Base-by-base conservation (phyloP, 1,140 invertebrate species). In the Brachystomella parvula region DNA sequence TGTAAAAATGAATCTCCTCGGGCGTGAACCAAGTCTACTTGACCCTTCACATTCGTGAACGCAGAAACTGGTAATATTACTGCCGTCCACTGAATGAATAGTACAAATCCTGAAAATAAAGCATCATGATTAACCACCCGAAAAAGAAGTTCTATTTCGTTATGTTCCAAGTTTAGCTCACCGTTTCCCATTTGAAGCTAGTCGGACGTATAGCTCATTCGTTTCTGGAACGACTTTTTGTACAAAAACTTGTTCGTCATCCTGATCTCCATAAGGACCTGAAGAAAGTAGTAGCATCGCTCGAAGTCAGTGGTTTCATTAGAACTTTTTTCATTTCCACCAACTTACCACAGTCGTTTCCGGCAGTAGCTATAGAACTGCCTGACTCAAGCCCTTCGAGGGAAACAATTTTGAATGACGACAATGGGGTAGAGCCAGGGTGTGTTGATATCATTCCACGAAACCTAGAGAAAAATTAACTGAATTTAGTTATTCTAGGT, bases 151-250 rank as follows among this genome's bases (percentile, higher is more conserved):
- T 57, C 12, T 28, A 71, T 74, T 35, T 17, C 31, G 21, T 6
- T 12, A 28, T n/a, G 53, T 44, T 21, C 33, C 19, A 35, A 21
- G 24, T 19, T 24, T 28, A 6, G n/a, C 53, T 74, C 79, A 89
- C 87, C 89, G 85, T 81, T 92, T 92, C 0, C 96, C 96, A 80
- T 94, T 96, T 0, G 94, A 96, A 17, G 95, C 94, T 19, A 96
- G 79, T 62, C 95, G 80, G 9, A 99, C 91, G 78, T 94, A 97
- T 0, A 98, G 77, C 67, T 93, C 90, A 80, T 96, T 92, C 3
- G 93, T 95, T 76, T 98, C 93, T 2, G 94, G 93, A 19, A 97
- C 91, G 44, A 98, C 90, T 82, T 96, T 96, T 78, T 99, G 95
- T 32, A 99, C 88, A 77, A 99, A 98, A 49, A 99, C 89, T 81